Percentiles rank a stretch among this genome's conserved stretches.
Conservation (phyloP, 2,888 invertebrate species). For the Chymomyza amoena region DNA sequence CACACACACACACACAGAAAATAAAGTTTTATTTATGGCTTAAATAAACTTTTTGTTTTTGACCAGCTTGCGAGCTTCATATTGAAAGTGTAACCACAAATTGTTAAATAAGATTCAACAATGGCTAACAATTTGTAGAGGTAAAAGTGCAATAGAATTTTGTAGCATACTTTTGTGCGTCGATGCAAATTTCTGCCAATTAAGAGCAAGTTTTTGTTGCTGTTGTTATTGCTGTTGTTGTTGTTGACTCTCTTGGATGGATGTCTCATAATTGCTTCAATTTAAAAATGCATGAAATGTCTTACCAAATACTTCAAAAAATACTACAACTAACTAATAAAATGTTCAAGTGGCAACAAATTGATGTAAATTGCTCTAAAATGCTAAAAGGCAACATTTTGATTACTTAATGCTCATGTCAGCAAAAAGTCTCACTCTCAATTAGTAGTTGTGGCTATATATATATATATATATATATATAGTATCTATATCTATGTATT, state of each 20-base stretch:
- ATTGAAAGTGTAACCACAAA: background rate
- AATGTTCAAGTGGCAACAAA: conserved; percentile 35
- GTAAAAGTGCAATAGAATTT: background rate
- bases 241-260: background rate
- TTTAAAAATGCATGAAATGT: conserved; percentile 65
- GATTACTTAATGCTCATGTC: conserved; percentile 42
- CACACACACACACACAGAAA: background rate
- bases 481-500: conserved; percentile 7
- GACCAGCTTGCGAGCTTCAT: background rate
- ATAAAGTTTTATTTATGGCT: background rate
- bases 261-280: conserved; percentile 52
- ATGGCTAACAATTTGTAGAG: background rate
- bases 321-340: conserved; percentile 49
- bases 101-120: background rate
- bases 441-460: conserved; percentile 52
- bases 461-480: conserved; percentile 7
- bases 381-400: conserved; percentile 16
- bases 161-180: background rate
- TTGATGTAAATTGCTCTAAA: conserved; percentile 26
- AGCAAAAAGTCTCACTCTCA: conserved; percentile 40
- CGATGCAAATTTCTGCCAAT: background rate
- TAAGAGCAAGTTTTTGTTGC: background rate
- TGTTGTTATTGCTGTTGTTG: background rate
- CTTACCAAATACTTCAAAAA: conserved; percentile 36
- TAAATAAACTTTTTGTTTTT: background rate